Base-by-base conservation (phyloP, 1,140 invertebrate species). In the Steinernema khuongi region DNA sequence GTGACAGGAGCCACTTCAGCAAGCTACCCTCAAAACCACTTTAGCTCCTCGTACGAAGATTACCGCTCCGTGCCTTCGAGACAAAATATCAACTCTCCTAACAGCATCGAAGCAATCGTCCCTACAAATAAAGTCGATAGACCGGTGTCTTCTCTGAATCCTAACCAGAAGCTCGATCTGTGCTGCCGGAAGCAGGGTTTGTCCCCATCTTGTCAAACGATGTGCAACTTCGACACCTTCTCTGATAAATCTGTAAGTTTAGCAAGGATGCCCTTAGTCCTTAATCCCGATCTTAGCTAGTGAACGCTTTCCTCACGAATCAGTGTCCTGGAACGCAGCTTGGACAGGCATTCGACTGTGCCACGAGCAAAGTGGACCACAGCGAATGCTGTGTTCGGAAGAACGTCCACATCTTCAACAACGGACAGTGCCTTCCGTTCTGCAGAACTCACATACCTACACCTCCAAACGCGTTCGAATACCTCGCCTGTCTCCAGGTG, bases 211-310 rank as follows among this genome's bases (percentile, higher is more conserved):
- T 78, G 76, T 31, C 76, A 78, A 50, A 72, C 67, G n/a, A 67
- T 78, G 76, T 78, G 76, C 71, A 78, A 78, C 29, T 78, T 78
- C 30, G 76, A 78, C 32, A 75, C 70, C 0, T 78, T 78, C 50
- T 75, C 67, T 30, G 74, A 78, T 31, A 76, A 76, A 70, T 70
- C 76, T 18, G 76, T 77, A 22, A 72, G 74, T 11, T n/a, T 69
- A 11, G 29, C 17, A 19, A 14, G 14, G 11, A 31, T 31, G n/a
- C 19, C 33, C 1, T 28, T 71, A n/a, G 33, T 30, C 7, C n/a
- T 14, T 29, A 2, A 7, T 43, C 50, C 33, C 19, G n/a, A 67
- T 41, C n/a, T 71, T 50, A 77, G 75, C 69, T 77, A 1, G 75
- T 77, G 17, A 68, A 69, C 26, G 75, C 75, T 17, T 77, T 77